Conservation (phyloP, 92 coral and sea anemone genomes). For the Paramuricea clavata region DNA sequence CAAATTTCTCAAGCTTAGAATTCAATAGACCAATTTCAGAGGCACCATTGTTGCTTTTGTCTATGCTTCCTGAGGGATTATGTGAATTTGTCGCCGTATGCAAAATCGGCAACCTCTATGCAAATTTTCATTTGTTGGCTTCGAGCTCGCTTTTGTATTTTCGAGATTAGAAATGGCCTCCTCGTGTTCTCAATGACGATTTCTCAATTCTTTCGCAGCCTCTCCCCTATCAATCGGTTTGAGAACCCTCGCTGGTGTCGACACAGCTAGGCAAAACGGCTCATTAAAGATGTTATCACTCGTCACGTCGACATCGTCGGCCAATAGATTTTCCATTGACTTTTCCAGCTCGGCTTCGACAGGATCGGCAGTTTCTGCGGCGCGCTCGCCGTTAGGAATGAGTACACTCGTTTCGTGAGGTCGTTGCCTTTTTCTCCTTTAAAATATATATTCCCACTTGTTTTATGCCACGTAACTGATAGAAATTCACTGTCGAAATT, state of each 20-base stretch:
- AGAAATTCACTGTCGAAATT: background rate
- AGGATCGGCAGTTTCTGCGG: background rate
- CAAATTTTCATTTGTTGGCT: background rate
- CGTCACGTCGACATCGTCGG: background rate
- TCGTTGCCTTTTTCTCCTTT: background rate
- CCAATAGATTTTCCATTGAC: background rate
- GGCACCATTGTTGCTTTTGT: background rate
- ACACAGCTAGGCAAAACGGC: background rate
- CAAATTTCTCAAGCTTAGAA: background rate
- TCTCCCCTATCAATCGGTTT: background rate
- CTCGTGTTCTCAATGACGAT: background rate
- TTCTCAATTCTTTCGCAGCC: background rate
- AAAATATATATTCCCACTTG: background rate
- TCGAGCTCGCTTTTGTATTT: background rate
- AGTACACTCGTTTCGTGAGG: background rate
- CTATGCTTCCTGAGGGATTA: background rate
- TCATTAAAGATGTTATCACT: background rate
- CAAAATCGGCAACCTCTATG: background rate
- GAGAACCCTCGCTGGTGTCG: background rate
- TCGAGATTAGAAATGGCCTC: background rate
- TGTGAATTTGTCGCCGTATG: background rate
- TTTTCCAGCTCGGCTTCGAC: background rate
- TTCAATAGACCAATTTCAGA: background rate
- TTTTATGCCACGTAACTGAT: background rate
- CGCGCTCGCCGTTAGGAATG: background rate